Percentiles rank a stretch among this genome's conserved stretches.
Evolutionary conservation across 2,113 vertebrate species (phyloP).

Genomic region (Pteropus alecto): DNA sequence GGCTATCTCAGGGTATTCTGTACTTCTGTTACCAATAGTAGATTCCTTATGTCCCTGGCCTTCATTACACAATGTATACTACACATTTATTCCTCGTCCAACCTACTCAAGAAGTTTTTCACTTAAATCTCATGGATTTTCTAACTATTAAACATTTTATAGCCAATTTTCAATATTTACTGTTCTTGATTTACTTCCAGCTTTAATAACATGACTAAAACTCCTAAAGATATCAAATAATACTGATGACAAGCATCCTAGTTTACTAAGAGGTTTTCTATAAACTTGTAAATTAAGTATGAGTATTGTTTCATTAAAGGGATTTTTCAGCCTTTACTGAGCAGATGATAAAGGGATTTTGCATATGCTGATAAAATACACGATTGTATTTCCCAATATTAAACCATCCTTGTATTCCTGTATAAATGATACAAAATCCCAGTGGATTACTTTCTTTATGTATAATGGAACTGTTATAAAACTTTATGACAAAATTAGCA

Average conservation of each 20-base stretch:
- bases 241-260: background rate
- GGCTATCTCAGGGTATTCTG: background rate
- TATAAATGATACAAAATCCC: background rate
- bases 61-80: background rate
- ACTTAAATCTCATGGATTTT: background rate
- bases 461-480: background rate
- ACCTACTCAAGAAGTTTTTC: background rate
- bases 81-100: background rate
- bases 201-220: background rate
- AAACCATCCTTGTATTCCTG: background rate
- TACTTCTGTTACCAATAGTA: background rate
- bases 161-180: background rate
- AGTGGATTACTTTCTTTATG: background rate
- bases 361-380: background rate
- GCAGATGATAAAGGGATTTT: background rate
- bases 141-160: background rate
- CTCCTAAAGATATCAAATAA: background rate
- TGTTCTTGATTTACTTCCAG: background rate
- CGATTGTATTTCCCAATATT: background rate
- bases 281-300: background rate
- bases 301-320: background rate
- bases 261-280: background rate
- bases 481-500: background rate
- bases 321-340: background rate
- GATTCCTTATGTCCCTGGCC: rapidly evolving